phyloP scores from a whole-genome alignment of 2,888 invertebrate species.

The Athalia cordata region DNA sequence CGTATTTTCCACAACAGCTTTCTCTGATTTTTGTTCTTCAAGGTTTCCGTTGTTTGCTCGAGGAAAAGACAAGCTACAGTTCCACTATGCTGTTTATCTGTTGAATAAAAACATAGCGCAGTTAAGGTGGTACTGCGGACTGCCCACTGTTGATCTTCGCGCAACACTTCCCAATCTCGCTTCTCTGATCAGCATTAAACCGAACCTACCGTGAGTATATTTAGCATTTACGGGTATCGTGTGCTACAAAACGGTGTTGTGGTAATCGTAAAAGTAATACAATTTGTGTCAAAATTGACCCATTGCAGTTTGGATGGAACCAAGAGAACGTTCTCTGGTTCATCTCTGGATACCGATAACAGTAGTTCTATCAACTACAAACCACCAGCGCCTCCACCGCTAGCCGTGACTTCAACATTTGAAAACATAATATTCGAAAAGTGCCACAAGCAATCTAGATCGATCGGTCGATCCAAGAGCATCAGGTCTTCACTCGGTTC shows the following conservation, averaged over 20 bases:
- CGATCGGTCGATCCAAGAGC: conserved; percentile 65
- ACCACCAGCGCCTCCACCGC: conserved; percentile 63
- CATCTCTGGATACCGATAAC: conserved; percentile 69
- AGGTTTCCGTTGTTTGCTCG: conserved; percentile 91
- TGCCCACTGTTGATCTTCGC: conserved; percentile 84
- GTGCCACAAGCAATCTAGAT: conserved; percentile 63
- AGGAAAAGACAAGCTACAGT: conserved; percentile 86
- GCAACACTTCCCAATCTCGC: conserved; percentile 86
- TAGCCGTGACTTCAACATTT: conserved; percentile 64
- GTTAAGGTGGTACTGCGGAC: conserved; percentile 84
- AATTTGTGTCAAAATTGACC: conserved; percentile 32
- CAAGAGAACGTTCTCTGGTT: conserved; percentile 71
- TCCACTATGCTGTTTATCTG: conserved; percentile 93
- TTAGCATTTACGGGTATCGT: too few relatives aligned
- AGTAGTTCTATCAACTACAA: conserved; percentile 60
- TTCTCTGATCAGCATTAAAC: conserved; percentile 75
- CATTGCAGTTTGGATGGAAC: conserved; percentile 67
- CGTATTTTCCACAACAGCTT: conserved; percentile 55
- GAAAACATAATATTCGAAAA: conserved; percentile 68
- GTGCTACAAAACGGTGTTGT: neutral
- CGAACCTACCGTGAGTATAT: conserved; percentile 64
- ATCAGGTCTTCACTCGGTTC: conserved; percentile 66
- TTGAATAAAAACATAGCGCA: conserved; percentile 97
- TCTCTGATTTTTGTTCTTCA: conserved; percentile 55
- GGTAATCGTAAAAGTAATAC: neutral